Conservation (phyloP, 2,113 vertebrate genomes). For the Bufo bufo region DNA sequence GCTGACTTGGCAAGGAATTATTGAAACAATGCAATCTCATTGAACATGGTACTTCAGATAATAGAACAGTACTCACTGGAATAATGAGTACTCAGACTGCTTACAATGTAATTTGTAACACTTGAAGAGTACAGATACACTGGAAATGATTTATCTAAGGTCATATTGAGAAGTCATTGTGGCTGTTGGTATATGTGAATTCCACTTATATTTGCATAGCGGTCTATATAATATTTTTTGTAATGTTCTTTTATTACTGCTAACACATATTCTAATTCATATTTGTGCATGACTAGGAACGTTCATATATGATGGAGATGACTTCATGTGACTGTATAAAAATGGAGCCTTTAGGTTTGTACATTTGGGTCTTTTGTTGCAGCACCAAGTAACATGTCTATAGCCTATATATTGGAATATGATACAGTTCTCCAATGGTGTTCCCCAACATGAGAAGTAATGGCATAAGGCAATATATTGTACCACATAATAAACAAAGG, state of each 20-base stretch:
- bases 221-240: not conserved
- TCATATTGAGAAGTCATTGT: constrained; percentile 12
- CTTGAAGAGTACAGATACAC: constrained; percentile 16
- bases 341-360: not conserved
- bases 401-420: too few species aligned
- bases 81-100: constrained; percentile 45
- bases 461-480: too few species aligned
- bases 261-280: not conserved
- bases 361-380: not conserved
- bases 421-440: too few species aligned
- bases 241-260: not conserved
- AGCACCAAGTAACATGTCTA: not conserved
- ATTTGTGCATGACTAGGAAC: not conserved
- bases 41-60: constrained; percentile 38
- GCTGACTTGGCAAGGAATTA: constrained; percentile 43
- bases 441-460: too few species aligned
- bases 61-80: constrained; percentile 36
- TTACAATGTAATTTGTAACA: constrained; percentile 38
- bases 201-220: not conserved
- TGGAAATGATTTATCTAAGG: constrained; percentile 29
- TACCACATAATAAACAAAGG: too few species aligned
- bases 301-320: not conserved
- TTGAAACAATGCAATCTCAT: constrained; percentile 43
- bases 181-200: not conserved
- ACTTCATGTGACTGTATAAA: not conserved